Evolutionary conservation across 2,888 invertebrate genomes (phyloP).

Genomic region (Tinea pellionella): DNA sequence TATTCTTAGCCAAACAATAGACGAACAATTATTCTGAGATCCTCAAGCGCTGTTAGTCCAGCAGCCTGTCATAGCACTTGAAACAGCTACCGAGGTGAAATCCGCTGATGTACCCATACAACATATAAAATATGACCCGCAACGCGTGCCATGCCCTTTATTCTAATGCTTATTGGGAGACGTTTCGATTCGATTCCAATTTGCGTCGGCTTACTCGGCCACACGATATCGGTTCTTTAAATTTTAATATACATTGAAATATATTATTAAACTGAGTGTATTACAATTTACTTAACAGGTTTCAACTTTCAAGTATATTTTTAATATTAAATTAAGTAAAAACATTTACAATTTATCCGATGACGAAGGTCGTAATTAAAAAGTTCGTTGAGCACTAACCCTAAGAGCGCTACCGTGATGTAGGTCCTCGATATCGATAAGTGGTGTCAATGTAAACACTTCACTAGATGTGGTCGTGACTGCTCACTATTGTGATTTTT

Average conservation of each 20-base stretch:
- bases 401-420: not conserved
- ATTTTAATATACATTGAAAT: too few relatives aligned
- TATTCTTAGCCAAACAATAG: not conserved
- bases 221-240: too few relatives aligned
- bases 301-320: too few relatives aligned
- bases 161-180: too few relatives aligned
- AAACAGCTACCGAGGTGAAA: conserved; percentile 33
- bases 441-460: conserved; percentile 9
- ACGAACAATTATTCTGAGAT: not conserved
- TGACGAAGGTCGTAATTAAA: too few relatives aligned
- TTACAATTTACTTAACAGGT: too few relatives aligned
- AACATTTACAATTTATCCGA: too few relatives aligned
- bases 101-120: not conserved
- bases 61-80: conserved; percentile 44
- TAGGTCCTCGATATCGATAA: not conserved
- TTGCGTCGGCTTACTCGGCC: too few relatives aligned
- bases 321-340: too few relatives aligned
- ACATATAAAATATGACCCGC: not conserved
- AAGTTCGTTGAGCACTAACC: not conserved
- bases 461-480: not conserved
- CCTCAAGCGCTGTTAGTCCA: conserved; percentile 33
- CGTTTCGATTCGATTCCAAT: too few relatives aligned
- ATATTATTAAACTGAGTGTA: too few relatives aligned
- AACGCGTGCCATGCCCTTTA: too few relatives aligned
- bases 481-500: conserved; percentile 6